A percentile compares a stretch with the other conserved stretches of the same genome.
Evolutionary conservation across 2,797 vertebrate species (phyloP).

Genomic region (Falco berigora): DNA sequence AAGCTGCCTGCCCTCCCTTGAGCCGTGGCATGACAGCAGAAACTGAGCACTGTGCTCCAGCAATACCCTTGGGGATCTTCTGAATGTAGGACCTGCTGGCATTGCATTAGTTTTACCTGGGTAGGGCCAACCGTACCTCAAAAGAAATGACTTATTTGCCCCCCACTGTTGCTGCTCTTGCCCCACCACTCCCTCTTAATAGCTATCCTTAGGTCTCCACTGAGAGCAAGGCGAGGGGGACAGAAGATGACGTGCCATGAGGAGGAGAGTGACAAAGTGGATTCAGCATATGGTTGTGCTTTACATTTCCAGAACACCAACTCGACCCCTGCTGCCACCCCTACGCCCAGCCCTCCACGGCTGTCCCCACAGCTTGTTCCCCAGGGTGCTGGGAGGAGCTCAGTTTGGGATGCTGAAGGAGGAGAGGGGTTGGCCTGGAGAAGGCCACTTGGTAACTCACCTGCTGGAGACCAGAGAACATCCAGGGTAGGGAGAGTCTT

Average conservation of each 20-base stretch:
- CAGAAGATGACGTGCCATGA: neutral
- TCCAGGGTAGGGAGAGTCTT: neutral
- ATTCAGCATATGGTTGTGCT: neutral
- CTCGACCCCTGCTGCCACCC: neutral
- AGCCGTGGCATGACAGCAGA: neutral
- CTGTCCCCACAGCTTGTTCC: accelerated
- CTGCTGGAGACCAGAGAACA: neutral
- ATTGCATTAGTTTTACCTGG: neutral
- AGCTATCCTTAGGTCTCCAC: neutral
- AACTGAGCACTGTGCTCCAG: neutral
- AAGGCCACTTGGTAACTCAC: neutral
- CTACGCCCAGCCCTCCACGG: neutral
- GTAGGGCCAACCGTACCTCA: neutral
- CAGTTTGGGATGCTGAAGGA: neutral
- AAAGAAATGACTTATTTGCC: neutral
- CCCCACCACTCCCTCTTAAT: neutral
- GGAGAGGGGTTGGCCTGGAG: neutral
- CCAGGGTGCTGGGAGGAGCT: neutral
- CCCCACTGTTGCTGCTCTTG: neutral
- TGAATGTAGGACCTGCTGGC: neutral
- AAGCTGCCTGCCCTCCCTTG: accelerated
- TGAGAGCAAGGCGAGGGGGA: neutral
- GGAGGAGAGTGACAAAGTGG: neutral
- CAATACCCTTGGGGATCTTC: neutral
- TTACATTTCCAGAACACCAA: neutral